Conservation (phyloP, 2,888 invertebrate species). For the Pristionchus fissidentatus region DNA sequence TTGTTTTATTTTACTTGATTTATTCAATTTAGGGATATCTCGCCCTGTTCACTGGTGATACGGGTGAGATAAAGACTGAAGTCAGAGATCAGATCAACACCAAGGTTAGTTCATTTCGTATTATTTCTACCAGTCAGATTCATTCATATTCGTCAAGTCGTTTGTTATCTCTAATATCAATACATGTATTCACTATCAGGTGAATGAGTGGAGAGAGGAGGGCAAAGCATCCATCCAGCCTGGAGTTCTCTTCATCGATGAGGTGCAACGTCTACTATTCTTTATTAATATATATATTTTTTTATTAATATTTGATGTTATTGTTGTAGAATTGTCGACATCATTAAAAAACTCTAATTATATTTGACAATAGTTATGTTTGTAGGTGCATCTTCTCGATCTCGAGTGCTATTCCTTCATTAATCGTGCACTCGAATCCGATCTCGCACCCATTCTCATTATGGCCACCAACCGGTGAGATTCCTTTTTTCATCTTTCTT, state of each 20-base stretch:
- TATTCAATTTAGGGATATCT: constrained; percentile 87
- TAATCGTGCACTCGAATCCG: constrained; percentile 93
- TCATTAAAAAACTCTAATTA: too few species aligned
- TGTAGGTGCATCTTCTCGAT: constrained; percentile 93
- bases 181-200: constrained; percentile 51
- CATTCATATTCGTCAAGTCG: neutral
- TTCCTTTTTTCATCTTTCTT: neutral
- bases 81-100: constrained; percentile 97
- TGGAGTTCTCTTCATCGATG: constrained; percentile 81
- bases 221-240: constrained; percentile 99
- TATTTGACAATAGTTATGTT: neutral
- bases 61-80: constrained; percentile 97
- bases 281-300: too few species aligned
- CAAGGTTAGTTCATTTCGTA: constrained; percentile 80
- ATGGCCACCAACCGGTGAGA: constrained; percentile 97
- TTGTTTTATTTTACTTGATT: neutral
- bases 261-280: too few species aligned
- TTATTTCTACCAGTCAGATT: neutral
- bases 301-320: too few species aligned
- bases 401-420: constrained; percentile 98
- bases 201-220: constrained; percentile 98
- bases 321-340: too few species aligned
- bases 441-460: constrained; percentile 96
- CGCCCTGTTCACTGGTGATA: constrained; percentile 97
- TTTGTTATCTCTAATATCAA: neutral